These are phyloP conservation scores for Chiridota heheva DNA, from an alignment of 35 echinoderm and acorn worm species.

Conservation along the genomic window DNA sequence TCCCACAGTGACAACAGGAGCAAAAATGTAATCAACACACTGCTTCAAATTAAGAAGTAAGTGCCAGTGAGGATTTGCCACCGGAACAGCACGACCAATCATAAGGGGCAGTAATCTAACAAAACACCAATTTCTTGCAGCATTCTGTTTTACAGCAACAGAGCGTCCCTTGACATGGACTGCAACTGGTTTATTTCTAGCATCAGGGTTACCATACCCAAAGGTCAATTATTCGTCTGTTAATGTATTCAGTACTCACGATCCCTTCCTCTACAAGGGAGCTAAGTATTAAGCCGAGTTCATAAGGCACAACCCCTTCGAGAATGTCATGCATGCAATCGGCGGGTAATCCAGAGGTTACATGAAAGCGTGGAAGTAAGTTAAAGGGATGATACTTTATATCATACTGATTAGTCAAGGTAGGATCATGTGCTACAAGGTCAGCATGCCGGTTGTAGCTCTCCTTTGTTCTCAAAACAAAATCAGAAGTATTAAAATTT, in stretches of 20 bases:
- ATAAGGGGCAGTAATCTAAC: conserved; percentile 25
- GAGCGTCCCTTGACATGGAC: conserved; percentile 17
- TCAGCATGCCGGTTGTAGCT: conserved; percentile 20
- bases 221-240: conserved; percentile 14
- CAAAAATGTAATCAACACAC: conserved; percentile 30
- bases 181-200: conserved; percentile 46
- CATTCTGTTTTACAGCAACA: conserved; percentile 31
- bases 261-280: neutral
- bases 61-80: neutral
- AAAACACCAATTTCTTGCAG: conserved; percentile 46
- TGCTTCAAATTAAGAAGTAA: conserved; percentile 29
- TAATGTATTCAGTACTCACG: conserved; percentile 7
- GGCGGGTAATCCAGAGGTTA: conserved; percentile 25
- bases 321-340: too few relatives aligned
- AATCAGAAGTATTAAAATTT: conserved; percentile 29
- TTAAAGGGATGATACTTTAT: conserved; percentile 24
- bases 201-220: neutral
- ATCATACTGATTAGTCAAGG: conserved; percentile 20
- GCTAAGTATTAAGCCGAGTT: conserved; percentile 21
- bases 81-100: conserved; percentile 2
- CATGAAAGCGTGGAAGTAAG: conserved; percentile 1
- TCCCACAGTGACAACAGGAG: too few relatives aligned
- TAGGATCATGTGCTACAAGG: neutral
- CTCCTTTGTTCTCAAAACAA: conserved; percentile 26
- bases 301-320: conserved; percentile 33